Evolutionary conservation across 2,797 vertebrate genomes (phyloP), one percentile per base, ranked within the genome.

Genomic region (Hyperoplus lanceolatus): DNA sequence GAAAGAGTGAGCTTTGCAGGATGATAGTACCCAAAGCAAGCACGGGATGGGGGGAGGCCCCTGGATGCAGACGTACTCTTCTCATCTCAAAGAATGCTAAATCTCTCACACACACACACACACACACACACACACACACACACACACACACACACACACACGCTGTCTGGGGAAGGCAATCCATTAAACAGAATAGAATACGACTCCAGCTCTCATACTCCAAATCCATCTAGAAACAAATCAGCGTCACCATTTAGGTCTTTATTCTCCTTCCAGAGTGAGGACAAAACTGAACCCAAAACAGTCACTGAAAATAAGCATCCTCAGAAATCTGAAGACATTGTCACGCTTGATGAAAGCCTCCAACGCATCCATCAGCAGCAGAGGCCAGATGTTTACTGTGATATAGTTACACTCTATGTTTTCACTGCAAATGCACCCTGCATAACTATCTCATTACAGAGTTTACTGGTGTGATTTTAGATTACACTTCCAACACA

Each of bases 71-170:
- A 80, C 85, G 12, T 81, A 74, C 87, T 81, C 90, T 85, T 79
- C 86, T 93, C 90, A 91, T 93, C 90, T 93, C 90, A 93, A 90
- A 93, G 90, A 94, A 93, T 89, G 87, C 86, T 88, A 93, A 90
- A 91, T 94, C 89, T 90, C 83, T 64, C 77, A 57, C 69, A 71
- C 42, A 39, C 82, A 87, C 80, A 75, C 79, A 84, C 83, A 82
- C 77, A 79, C 64, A 75, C 51, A 56, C 85, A 88, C 85, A 72
- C 76, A 87, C 79, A 84, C 73, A 70, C 53, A 77, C 66, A 75
- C 57, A 71, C 36, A 73, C 57, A 66, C 57, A 68, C 61, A 75
- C 67, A 66, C 60, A 57, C 64, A 68, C 62, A 55, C 29, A 64
- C 54, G n/a, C 86, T 84, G 80, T 85, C 78, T 92, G 82, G 78